Conservation (phyloP, 2,797 vertebrate species). For the Salarias fasciatus region DNA sequence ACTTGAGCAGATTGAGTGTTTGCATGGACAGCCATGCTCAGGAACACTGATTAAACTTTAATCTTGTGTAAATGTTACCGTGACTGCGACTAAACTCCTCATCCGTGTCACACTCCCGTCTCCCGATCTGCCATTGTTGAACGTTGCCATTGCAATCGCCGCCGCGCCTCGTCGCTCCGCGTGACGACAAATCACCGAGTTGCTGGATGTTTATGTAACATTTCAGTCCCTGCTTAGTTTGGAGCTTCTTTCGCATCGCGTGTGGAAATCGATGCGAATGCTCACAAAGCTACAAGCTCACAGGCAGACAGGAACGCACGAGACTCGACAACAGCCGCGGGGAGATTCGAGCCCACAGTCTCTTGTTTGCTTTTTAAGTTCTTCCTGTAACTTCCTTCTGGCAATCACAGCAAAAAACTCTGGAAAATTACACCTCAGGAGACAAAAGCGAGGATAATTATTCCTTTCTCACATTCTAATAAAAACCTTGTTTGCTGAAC, state of each 20-base stretch:
- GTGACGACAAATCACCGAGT: no score
- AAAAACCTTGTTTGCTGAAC: neutral
- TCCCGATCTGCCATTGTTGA: no score
- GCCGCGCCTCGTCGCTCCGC: no score
- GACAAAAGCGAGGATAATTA: neutral
- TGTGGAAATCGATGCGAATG: no score
- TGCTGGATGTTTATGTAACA: neutral
- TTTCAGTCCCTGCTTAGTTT: neutral
- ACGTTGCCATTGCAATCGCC: no score
- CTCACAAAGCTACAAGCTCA: neutral
- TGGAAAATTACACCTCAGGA: constrained; percentile 2
- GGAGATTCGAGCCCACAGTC: neutral
- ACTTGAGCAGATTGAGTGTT: no score
- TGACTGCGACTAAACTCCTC: no score
- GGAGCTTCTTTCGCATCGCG: neutral
- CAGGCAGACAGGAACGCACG: neutral
- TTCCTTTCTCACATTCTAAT: neutral
- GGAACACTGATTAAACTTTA: no score
- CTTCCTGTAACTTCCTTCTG: neutral
- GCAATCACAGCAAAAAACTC: constrained; percentile 1
- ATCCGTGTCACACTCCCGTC: no score
- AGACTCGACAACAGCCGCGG: constrained; percentile 3
- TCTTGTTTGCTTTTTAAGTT: neutral
- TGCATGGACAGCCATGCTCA: no score
- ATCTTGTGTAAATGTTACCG: no score